Percentiles rank a stretch among this genome's conserved stretches.
Evolutionary conservation across 2,113 vertebrate species (phyloP).

Genomic region (Puma concolor): DNA sequence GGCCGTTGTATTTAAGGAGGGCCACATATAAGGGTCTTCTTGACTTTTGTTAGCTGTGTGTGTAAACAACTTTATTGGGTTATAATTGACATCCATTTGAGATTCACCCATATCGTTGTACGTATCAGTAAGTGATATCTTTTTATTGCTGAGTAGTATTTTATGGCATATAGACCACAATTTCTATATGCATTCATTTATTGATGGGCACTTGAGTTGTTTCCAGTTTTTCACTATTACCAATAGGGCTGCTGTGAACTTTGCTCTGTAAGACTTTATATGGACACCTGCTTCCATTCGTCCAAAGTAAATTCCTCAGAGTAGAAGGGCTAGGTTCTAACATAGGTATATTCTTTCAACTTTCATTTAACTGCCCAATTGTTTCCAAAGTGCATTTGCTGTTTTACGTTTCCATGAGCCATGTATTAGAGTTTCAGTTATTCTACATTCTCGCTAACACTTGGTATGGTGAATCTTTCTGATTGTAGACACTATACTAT

Average conservation of each 20-base stretch:
- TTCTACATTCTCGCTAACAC: neutral
- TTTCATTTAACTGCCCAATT: neutral
- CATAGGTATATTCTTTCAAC: neutral
- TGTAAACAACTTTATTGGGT: neutral
- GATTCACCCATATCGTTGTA: neutral
- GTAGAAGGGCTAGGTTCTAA: neutral
- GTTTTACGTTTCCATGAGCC: neutral
- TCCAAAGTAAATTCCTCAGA: neutral
- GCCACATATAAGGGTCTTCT: neutral
- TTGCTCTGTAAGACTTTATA: neutral
- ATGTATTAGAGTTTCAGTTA: neutral
- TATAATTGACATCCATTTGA: neutral
- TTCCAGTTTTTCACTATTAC: neutral
- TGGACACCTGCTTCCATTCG: neutral
- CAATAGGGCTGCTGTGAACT: neutral
- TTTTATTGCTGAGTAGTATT: neutral
- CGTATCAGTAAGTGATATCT: neutral
- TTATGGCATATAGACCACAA: too few species aligned
- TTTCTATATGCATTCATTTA: neutral
- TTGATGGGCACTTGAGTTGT: neutral
- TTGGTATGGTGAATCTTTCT: neutral
- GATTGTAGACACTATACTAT: neutral
- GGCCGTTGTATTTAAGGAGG: neutral
- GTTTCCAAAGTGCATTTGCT: neutral
- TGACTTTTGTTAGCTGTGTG: neutral